Percentiles rank a stretch among this genome's conserved stretches.
Evolutionary conservation across 1,140 invertebrate species (phyloP).

Genomic region (Zaprionus nigranus): DNA sequence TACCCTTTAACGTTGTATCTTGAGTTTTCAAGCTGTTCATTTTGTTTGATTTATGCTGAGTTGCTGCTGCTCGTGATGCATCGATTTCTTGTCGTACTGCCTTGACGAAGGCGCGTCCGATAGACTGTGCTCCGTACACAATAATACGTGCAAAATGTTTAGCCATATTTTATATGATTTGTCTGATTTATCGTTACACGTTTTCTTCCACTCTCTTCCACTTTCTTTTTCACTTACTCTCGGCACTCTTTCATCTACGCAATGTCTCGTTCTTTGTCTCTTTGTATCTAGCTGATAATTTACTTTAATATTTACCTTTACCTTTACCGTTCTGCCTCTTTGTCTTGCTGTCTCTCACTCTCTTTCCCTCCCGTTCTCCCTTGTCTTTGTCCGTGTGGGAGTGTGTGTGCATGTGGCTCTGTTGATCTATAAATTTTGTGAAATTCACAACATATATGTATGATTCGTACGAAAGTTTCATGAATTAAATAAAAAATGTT

Average conservation of each 20-base stretch:
- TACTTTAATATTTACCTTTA: too few species aligned
- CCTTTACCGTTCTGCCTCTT: neutral
- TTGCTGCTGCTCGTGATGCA: conserved; percentile 51
- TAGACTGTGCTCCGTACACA: conserved; percentile 39
- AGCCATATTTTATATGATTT: conserved; percentile 38
- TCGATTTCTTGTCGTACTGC: conserved; percentile 61
- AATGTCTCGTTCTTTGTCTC: neutral
- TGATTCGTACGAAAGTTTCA: conserved; percentile 6
- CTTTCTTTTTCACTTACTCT: neutral
- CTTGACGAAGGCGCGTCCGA: conserved; percentile 60
- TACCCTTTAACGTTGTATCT: conserved; percentile 45
- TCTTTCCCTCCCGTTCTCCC: neutral
- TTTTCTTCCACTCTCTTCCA: neutral
- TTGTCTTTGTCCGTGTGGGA: neutral
- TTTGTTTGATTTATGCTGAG: conserved; percentile 71
- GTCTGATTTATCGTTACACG: neutral
- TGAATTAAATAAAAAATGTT: conserved; percentile 11
- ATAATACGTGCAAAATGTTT: conserved; percentile 54
- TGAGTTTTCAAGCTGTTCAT: neutral
- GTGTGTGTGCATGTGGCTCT: conserved; percentile 17
- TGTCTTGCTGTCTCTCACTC: conserved; percentile 11
- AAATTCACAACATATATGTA: conserved; percentile 28
- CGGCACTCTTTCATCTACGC: neutral
- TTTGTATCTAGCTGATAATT: neutral
- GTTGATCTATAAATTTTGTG: conserved; percentile 34